These are phyloP conservation scores for Cheilinus undulatus DNA, from an alignment of 2,113 vertebrate species.

Conservation along the genomic window DNA sequence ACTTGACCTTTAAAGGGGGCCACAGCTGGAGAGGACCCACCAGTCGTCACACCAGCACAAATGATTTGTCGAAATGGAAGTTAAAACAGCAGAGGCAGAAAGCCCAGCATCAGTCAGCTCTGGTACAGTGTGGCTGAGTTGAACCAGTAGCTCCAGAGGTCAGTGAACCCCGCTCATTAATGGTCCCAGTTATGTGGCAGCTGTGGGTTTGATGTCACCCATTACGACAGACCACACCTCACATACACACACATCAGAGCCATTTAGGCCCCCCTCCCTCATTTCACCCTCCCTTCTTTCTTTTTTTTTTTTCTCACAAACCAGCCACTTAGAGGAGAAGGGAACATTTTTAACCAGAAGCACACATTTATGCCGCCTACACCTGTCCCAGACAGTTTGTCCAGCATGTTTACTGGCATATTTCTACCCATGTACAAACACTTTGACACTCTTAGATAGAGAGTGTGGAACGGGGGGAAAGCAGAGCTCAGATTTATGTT, in stretches of 20 bases:
- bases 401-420: constrained; percentile 34
- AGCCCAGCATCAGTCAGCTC: constrained; percentile 1
- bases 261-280: constrained; percentile 35
- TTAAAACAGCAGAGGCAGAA: constrained; percentile 1
- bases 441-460: constrained; percentile 29
- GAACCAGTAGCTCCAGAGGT: constrained; percentile 71
- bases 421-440: constrained; percentile 27
- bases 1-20: neutral
- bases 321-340: constrained; percentile 19
- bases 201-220: constrained; percentile 78
- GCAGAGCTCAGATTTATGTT: constrained; percentile 62
- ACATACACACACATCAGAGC: constrained; percentile 20
- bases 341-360: constrained; percentile 19
- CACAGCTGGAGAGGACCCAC: constrained; percentile 13
- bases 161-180: constrained; percentile 75
- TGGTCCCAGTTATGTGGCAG: constrained; percentile 73
- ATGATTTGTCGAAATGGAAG: neutral
- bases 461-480: constrained; percentile 13
- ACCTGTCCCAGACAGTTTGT: constrained; percentile 48
- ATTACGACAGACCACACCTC: constrained; percentile 48
- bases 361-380: constrained; percentile 9
- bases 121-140: constrained; percentile 46
- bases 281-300: constrained; percentile 21
- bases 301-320: constrained; percentile 32
- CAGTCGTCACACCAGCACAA: neutral